Evolutionary conservation across 37 sponge, comb jelly and placozoan species (phyloP), one percentile per base, ranked within the genome.

Genomic region (Aplysina aerophoba): DNA sequence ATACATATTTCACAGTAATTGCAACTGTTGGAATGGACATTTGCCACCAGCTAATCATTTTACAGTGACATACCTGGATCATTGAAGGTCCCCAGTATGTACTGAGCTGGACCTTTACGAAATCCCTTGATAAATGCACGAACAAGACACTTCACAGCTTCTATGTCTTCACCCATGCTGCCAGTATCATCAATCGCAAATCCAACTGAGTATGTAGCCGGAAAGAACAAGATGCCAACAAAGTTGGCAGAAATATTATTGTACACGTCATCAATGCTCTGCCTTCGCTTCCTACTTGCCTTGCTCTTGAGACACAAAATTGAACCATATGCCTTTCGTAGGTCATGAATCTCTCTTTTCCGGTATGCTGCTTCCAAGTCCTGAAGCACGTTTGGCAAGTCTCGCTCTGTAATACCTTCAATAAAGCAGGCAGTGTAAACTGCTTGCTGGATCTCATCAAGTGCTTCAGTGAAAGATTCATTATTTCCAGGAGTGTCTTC

Each of bases 111-210:
- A n/a, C 44, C 78, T 4, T 1, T 41, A 6, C 78, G 16, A 39
- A 15, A 3, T 36, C 24, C 6, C 38, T 75, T 75, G 38, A 75
- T 31, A 17, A 75, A 75, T 19, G 78, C 37, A 21, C 82, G 64
- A 33, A 82, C 64, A 60, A 82, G 65, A 41, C 78, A 75, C 54
- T 75, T 75, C 24, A 41, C 78, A n/a, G 13, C 78, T 1, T 41
- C 50, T 40, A 75, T 75, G 4, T 75, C 78, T 13, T 19, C 44
- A 75, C 78, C 3, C 78, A 75, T 75, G 25, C 78, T 75, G 16
- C 78, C 78, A 36, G 78, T 75, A 54, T 75, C 78, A 75, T 75
- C 78, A 11, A 75, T 75, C 19, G 37, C 54, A 50, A 75, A 75
- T 17, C 24, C 78, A n/a, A 75, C 54, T 21, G 78, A 53, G 78